Evolutionary conservation across 1,140 invertebrate genomes (phyloP), one percentile per base, ranked within the genome.

Genomic region (Brachionus plicatilis): DNA sequence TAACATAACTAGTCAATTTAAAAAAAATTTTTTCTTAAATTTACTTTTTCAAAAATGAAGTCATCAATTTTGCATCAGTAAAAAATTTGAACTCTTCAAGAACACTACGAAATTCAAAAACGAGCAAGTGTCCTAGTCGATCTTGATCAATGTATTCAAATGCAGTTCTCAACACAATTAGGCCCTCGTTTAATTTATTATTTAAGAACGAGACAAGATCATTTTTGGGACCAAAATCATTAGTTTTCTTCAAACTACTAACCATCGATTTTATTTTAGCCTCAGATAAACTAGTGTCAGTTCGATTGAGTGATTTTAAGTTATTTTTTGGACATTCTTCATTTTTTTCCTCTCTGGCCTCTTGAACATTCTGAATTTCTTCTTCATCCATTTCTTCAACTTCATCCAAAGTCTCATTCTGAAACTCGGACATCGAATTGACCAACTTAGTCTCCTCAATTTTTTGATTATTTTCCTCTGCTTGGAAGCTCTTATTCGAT

Each of bases 211-310:
- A 8, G 9, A 82, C 12, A 12, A 82, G 43, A 17, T 82, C 65
- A 41, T 60, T 24, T 37, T 82, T 82, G 14, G 53, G 53, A 7
- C 79, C 53, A 41, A 65, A 82, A 14, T 82, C 43, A 17, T 82
- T 68, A 4, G 0, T 65, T 65, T 41, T 45, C 20, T 82, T 82
- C 5, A 82, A 65, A 24, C 3, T 65, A 5, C 37, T 17, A 45
- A 82, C 65, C 79, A 82, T 82, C 27, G 79, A 82, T 65, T 82
- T 82, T 37, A 82, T 82, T 82, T 24, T 37, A 45, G 20, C 17
- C 27, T 82, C 79, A 37, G 29, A 41, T 45, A 41, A 65, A 82
- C 79, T 65, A 9, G 79, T 41, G 9, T 76, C 72, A 76, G 24
- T 14, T 76, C 43, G 43, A 50, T 27, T 27, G 27, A 41, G 11